Percentiles rank a stretch among this genome's conserved stretches.
These are phyloP conservation scores for Cryptus armator DNA, from an alignment of 2,888 invertebrate species.

Conservation along the genomic window DNA sequence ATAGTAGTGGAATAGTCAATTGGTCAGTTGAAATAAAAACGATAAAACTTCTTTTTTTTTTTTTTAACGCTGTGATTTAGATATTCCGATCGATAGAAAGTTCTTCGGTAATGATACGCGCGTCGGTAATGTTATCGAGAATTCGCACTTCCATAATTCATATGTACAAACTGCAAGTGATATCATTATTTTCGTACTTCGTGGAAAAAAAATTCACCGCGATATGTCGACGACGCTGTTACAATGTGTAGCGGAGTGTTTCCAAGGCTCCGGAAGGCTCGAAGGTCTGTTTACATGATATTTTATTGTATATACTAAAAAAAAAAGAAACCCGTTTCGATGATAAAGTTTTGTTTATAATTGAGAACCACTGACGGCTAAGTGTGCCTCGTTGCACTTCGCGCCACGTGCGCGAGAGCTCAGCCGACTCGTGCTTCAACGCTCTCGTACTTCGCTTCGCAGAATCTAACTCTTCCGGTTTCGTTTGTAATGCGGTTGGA, in stretches of 20 bases:
- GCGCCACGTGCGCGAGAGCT: conserved; percentile 57
- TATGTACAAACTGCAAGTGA: background rate
- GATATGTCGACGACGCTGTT: conserved; percentile 76
- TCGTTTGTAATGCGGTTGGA: conserved; percentile 25
- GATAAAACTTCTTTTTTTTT: background rate
- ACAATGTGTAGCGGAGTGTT: conserved; percentile 75
- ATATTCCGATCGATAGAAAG: background rate
- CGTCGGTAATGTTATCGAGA: conserved; percentile 1
- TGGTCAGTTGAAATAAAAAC: background rate
- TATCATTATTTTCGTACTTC: conserved; percentile 44
- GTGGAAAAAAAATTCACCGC: conserved; percentile 58
- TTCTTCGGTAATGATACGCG: background rate
- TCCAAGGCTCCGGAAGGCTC: conserved; percentile 72
- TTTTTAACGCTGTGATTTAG: conserved; percentile 6
- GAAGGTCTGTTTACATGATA: conserved; percentile 55
- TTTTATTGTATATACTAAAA: background rate
- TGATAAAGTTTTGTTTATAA: background rate
- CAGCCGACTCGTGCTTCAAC: conserved; percentile 11
- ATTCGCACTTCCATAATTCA: background rate
- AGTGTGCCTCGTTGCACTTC: conserved; percentile 28
- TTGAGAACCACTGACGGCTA: conserved; percentile 49
- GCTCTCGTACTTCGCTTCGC: conserved; percentile 26
- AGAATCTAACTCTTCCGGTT: conserved; percentile 50
- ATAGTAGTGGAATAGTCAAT: too few relatives aligned
- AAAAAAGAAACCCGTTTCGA: background rate